Evolutionary conservation across 2,797 vertebrate species (phyloP).

Genomic region (Fistularia tabacaria): DNA sequence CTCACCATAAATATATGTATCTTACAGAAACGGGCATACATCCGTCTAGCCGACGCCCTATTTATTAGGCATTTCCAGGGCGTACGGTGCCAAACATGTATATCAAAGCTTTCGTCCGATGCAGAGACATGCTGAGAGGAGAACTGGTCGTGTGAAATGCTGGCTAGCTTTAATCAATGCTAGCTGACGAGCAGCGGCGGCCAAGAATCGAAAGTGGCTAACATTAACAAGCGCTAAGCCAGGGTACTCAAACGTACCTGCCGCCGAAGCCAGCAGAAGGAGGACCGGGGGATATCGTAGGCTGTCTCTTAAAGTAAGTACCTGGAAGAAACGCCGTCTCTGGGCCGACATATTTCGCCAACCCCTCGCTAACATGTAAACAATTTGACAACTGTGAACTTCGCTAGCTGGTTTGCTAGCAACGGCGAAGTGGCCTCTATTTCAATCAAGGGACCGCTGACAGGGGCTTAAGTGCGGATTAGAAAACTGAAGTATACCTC

Average conservation of each 20-base stretch:
- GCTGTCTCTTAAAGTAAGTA: constrained; percentile 44
- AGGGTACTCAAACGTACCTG: constrained; percentile 23
- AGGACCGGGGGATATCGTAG: constrained; percentile 1
- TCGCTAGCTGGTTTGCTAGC: constrained; percentile 31
- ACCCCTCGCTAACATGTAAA: constrained; percentile 21
- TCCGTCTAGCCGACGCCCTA: constrained; percentile 6
- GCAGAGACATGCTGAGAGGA: constrained; percentile 65
- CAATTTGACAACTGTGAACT: constrained; percentile 48
- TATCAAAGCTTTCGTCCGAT: constrained; percentile 51
- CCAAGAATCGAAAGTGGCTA: constrained; percentile 55
- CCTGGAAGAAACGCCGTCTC: not conserved
- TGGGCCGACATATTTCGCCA: not conserved
- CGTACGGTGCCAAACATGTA: constrained; percentile 65
- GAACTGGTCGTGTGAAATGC: constrained; percentile 70
- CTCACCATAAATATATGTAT: constrained; percentile 20
- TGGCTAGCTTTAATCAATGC: constrained; percentile 58
- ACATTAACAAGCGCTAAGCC: constrained; percentile 41
- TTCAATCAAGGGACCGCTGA: not conserved
- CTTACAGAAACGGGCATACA: constrained; percentile 7
- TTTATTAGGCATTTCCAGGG: constrained; percentile 3
- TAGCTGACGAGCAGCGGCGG: constrained; percentile 56
- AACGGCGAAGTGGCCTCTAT: constrained; percentile 17
- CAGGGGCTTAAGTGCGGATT: not conserved
- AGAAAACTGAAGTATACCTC: not conserved
- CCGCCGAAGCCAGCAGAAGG: constrained; percentile 21